Conservation (phyloP, 2,888 invertebrate species). For the Acrocyrtus sp. region DNA sequence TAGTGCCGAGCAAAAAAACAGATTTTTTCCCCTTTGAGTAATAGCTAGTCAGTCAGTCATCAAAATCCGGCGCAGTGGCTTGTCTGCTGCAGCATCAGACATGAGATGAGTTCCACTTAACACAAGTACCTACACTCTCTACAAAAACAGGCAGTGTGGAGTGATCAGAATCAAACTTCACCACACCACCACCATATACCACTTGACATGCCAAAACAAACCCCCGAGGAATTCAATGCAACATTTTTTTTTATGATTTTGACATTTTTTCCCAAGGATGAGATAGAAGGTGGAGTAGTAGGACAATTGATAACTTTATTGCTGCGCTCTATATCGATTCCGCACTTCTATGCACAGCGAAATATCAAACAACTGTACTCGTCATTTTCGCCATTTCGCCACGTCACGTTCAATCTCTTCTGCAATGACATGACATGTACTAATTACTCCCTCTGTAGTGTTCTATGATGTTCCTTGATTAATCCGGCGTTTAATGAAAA, state of each 20-base stretch:
- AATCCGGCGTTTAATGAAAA: no score
- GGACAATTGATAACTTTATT: neutral
- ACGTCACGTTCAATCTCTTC: neutral
- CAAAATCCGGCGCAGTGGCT: no score
- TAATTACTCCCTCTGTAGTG: no score
- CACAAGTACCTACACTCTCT: neutral
- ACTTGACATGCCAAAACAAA: slow-evolving; percentile 50
- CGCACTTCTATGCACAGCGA: neutral
- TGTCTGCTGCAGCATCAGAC: no score
- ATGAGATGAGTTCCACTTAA: no score
- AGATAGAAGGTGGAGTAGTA: neutral
- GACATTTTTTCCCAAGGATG: neutral
- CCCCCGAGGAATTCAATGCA: slow-evolving; percentile 29
- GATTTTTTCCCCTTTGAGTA: neutral
- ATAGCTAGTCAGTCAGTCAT: neutral
- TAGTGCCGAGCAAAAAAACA: neutral
- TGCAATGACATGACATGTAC: neutral
- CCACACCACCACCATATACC: slow-evolving; percentile 11
- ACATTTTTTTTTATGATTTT: neutral
- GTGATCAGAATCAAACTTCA: no score
- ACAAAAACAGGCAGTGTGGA: no score
- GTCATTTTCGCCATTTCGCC: no score
- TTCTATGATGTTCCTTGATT: no score
- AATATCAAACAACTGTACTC: neutral
- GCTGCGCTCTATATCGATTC: no score